Conservation (phyloP, 2,888 invertebrate genomes). For the Thymelicus sylvestris region DNA sequence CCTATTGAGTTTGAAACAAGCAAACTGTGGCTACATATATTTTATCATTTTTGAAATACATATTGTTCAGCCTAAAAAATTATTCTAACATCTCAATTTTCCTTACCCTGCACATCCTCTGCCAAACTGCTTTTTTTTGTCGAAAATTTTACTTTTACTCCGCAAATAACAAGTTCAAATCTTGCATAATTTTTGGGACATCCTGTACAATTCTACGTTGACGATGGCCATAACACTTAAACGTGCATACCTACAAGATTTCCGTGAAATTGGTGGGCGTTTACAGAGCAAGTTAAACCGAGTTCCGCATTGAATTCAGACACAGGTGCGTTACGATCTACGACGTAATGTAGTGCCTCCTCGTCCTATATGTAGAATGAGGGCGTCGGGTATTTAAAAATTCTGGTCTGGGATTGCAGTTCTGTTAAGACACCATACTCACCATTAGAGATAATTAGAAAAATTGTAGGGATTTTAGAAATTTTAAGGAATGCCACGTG, state of each 20-base stretch:
- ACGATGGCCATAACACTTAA: conserved; percentile 9
- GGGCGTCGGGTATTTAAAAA: conserved; percentile 18
- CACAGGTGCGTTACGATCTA: conserved; percentile 33
- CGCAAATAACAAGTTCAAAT: no score
- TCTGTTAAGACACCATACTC: background rate
- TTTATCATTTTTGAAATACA: no score
- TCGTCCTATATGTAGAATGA: conserved; percentile 32
- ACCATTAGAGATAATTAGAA: background rate
- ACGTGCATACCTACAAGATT: conserved; percentile 14
- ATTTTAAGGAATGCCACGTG: no score
- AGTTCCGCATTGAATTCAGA: conserved; percentile 29
- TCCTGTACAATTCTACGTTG: background rate
- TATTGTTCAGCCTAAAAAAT: no score
- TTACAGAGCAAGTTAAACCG: conserved; percentile 26
- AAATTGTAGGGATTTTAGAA: no score
- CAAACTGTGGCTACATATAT: no score
- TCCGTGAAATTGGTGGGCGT: conserved; percentile 23
- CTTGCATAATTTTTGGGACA: no score
- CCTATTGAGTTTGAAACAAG: no score
- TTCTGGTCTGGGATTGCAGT: conserved; percentile 10
- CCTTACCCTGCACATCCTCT: no score
- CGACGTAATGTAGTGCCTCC: conserved; percentile 36
- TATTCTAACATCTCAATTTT: no score
- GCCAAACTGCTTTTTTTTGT: no score
- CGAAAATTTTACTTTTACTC: no score